Evolutionary conservation across 2,797 vertebrate species (phyloP), one percentile per base, ranked within the genome.

Genomic region (Sebastes wilsoni): DNA sequence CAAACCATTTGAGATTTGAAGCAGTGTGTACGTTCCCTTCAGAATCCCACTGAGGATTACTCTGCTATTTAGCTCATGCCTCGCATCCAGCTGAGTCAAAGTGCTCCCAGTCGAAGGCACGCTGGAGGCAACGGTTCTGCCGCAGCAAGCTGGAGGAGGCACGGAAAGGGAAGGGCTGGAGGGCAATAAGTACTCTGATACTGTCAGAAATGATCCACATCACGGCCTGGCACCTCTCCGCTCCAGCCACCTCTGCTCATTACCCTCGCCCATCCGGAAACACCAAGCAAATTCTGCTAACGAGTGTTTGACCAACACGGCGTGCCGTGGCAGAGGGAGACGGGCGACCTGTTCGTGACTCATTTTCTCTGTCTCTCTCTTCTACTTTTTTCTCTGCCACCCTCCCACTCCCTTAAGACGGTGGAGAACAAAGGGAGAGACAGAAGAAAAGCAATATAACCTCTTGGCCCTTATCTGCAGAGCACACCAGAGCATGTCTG

Each of bases 361-460:
- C 87, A 74, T 66, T 72, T 56, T 62, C 49, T 69, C 22, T 22
- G 71, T 55, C 22, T 30, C 25, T 30, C 11, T 13, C 6, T 65
- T 72, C 69, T 69, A 27, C 66, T 79, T 86, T 64, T 68, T 6
- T 56, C 54, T 20, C 64, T 18, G 32, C 28, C 69, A 73, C 49
- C 38, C 32, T 82, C 80, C 73, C 61, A 71, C 83, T 91, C 83
- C 79, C 78, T 84, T 81, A 89, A 91, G 91, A 87, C 83, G 56
- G 73, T 74, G 61, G 74, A 93, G 90, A 92, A 94, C 92, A 94
- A 93, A 94, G 89, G 77, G 65, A 88, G 66, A 83, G 83, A 76
- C 66, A 64, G 83, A 92, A 87, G 90, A 88, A 89, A 92, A 91
- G 92, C 86, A 94, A 91, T 91, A 88, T 92, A 92, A 94, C 94